Base-by-base conservation (phyloP, 2,797 vertebrate genomes). In the Phrynocephalus vlangalii region DNA sequence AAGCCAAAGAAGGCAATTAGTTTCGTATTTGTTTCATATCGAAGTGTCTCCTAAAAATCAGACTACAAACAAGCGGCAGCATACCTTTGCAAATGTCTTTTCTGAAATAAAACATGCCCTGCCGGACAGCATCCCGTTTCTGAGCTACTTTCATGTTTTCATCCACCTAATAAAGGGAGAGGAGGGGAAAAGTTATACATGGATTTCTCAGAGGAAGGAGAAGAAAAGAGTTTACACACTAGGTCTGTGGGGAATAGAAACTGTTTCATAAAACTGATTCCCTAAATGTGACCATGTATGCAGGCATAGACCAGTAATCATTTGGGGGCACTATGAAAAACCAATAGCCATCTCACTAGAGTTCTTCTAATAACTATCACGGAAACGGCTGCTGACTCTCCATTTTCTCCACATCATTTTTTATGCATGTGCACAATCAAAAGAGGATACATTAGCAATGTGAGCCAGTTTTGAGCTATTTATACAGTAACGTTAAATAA, bases 61-160 rank as follows among this genome's bases (percentile, higher is more conserved):
- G 75, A 52, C 68, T 20, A 63, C 38, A 79, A 83, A 82, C 20
- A 73, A 79, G n/a, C 28, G 48, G 44, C 3, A 5, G 5, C 20
- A 86, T 96, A 98, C 99, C 98, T 98, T 98, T 99, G 93, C 97
- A 98, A 93, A 99, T 99, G 89, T 99, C 99, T 94, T 99, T 99
- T 84, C 98, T 96, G 96, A 99, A 99, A 94, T 99, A 99, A 95
- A 99, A 99, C 98, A 97, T 97, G 86, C 97, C 98, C 92, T 97
- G 97, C 60, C 97, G 96, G 38, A 99, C 98, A 2, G 99, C 98
- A 79, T 99, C 99, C 92, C 98, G 97, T 90, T 98, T 98, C 97
- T 99, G 99, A 7, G 99, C 99, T 11, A 95, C 96, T 94, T 99
- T 99, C 98, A 99, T 99, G 95, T 99, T 99, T 94, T 99, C 98